Percentiles rank a stretch among this genome's conserved stretches.
Evolutionary conservation across 2,888 invertebrate species (phyloP).

Genomic region (Perizoma flavofasciatum): DNA sequence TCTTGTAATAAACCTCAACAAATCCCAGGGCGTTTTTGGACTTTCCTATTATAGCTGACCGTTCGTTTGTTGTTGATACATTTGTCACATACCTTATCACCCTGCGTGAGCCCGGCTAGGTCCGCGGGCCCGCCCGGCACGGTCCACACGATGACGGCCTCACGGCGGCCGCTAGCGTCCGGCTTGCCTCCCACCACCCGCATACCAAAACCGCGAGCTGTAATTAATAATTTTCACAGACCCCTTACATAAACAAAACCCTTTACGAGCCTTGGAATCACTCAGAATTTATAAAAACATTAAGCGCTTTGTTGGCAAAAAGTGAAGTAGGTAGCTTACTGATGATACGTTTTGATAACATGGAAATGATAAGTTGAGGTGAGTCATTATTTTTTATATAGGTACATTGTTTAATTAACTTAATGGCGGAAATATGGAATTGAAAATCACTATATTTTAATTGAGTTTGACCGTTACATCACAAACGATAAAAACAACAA

Average conservation of each 20-base stretch:
- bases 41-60: background rate
- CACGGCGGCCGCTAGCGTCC: slow-evolving; percentile 92
- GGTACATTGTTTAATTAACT: slow-evolving; percentile 18
- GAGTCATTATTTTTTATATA: slow-evolving; percentile 8
- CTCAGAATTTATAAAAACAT: slow-evolving; percentile 33
- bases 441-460: slow-evolving; percentile 13
- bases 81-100: slow-evolving; percentile 88
- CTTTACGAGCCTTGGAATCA: slow-evolving; percentile 35
- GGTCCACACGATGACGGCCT: slow-evolving; percentile 96
- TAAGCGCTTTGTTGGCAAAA: slow-evolving; percentile 34
- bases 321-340: slow-evolving; percentile 21
- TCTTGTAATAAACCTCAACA: background rate
- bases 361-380: slow-evolving; percentile 24
- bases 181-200: slow-evolving; percentile 96
- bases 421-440: slow-evolving; percentile 9
- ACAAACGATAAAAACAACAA: too few relatives aligned
- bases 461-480: background rate
- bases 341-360: slow-evolving; percentile 21
- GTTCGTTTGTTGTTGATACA: slow-evolving; percentile 9
- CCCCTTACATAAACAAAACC: slow-evolving; percentile 33
- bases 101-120: slow-evolving; percentile 93
- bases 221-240: slow-evolving; percentile 46
- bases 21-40: slow-evolving; percentile 1
- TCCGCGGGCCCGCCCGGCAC: slow-evolving; percentile 96
- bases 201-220: slow-evolving; percentile 97